Evolutionary conservation across 1,140 invertebrate species (phyloP), one percentile per base, ranked within the genome.

Genomic region (Panonychus citri): DNA sequence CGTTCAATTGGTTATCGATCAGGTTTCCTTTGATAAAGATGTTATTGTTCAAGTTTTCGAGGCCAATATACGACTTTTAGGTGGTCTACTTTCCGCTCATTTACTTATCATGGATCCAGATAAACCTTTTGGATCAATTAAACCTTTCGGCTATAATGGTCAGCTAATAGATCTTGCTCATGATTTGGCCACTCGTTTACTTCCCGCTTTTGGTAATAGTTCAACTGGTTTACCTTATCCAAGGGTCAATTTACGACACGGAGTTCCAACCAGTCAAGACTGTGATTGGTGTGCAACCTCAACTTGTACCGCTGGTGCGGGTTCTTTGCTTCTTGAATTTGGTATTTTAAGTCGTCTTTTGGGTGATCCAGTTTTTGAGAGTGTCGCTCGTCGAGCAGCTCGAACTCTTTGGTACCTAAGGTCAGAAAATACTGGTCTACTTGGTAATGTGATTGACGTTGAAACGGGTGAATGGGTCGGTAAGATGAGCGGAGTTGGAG

Each of bases 41-140:
- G 75, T 69, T 42, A 78, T 75, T 26, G 76, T 81, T 13, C 80
- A 81, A 67, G 77, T 81, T 13, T 81, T 81, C 70, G 79, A 81
- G 68, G 17, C 46, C 25, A 54, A 17, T 13, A 61, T 58, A 60
- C 77, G 79, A 61, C 65, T 81, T 19, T 65, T 81, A 39, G 80
- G 80, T 49, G 74, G 73, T 26, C 65, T 81, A 27, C 62, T 81
- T 53, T 81, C 79, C 25, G 75, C 78, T 48, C 80, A 81, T 67
- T 66, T 81, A 40, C 69, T 82, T n/a, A 77, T 80, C 40, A 73
- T 65, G 21, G 77, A 81, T 64, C 65, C 69, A 19, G 64, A 69
- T 10, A 66, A 77, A 61, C 73, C 75, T 21, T 77, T 80, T 68
- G 78, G 78, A 27, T 66, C 78, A 62, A 69, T 80, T 50, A 64